Percentiles rank a stretch among this genome's conserved stretches.
Conservation (phyloP, 2,888 invertebrate genomes). For the Euclidia mi region DNA sequence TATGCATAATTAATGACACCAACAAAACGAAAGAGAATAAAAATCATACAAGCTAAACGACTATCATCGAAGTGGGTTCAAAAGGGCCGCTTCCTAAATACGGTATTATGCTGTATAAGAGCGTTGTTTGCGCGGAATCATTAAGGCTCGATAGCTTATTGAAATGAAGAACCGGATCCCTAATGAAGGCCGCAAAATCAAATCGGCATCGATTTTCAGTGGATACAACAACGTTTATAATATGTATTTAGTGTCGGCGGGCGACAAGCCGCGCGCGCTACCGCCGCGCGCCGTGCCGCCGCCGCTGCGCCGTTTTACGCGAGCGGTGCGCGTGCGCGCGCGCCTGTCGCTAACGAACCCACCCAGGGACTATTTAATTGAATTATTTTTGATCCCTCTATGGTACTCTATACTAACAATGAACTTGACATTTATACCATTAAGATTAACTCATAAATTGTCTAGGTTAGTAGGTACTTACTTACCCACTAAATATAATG, state of each 20-base stretch:
- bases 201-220: constrained; percentile 86
- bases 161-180: constrained; percentile 87
- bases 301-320: too few species aligned
- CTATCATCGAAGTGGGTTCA: constrained; percentile 74
- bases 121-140: constrained; percentile 84
- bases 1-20: constrained; percentile 72
- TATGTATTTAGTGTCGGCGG: constrained; percentile 77
- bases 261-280: constrained; percentile 63
- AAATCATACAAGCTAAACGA: constrained; percentile 70
- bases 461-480: too few species aligned
- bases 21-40: constrained; percentile 67
- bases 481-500: constrained; percentile 3
- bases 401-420: constrained; percentile 47
- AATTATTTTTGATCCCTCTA: constrained; percentile 62
- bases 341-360: constrained; percentile 67
- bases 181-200: constrained; percentile 89
- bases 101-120: constrained; percentile 84
- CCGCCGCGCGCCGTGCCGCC: constrained; percentile 38
- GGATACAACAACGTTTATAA: constrained; percentile 82
- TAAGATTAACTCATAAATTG: constrained; percentile 15
- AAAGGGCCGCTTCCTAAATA: constrained; percentile 86
- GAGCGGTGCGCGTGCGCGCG: too few species aligned
- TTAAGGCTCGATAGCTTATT: constrained; percentile 84
- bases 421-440: constrained; percentile 35
- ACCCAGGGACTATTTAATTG: constrained; percentile 70